phyloP scores from a whole-genome alignment of 64 coral and sea anemone species.

The Hydrozoanthus tunicans region DNA sequence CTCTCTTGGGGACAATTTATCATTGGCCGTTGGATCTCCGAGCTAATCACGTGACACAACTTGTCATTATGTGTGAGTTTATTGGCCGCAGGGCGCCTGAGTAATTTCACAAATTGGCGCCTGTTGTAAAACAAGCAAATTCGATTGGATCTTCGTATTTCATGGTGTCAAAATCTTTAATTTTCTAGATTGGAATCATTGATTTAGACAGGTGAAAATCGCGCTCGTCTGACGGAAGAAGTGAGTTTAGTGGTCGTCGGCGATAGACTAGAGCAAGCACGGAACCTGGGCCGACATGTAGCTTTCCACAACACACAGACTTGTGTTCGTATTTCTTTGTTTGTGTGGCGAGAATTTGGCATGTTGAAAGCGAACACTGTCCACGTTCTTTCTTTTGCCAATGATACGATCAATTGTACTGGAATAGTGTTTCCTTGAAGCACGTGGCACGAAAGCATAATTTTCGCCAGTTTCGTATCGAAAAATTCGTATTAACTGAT shows the following conservation, averaged over 20 bases:
- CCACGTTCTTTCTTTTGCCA: conserved; percentile 54
- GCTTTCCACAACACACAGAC: conserved; percentile 1
- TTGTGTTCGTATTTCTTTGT: conserved; percentile 19
- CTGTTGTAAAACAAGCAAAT: conserved; percentile 89
- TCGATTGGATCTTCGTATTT: conserved; percentile 91
- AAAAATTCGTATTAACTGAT: background rate
- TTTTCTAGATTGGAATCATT: conserved; percentile 92
- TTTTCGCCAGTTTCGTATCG: background rate
- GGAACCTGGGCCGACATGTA: background rate
- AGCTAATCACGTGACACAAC: conserved; percentile 72
- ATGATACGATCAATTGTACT: conserved; percentile 50
- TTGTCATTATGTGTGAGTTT: conserved; percentile 94
- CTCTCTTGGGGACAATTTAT: conserved; percentile 85
- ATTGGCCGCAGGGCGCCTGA: conserved; percentile 89
- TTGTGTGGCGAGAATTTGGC: conserved; percentile 60
- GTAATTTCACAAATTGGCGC: conserved; percentile 99
- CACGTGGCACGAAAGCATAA: conserved; percentile 50
- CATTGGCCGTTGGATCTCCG: conserved; percentile 64
- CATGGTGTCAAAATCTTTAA: conserved; percentile 93
- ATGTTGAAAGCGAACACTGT: conserved; percentile 56
- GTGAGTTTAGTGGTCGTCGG: background rate
- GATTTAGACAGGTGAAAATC: conserved; percentile 82
- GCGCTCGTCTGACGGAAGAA: conserved; percentile 54
- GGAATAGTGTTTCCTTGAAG: conserved; percentile 11
- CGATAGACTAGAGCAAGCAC: background rate